phyloP scores from a whole-genome alignment of 2,797 vertebrate species.

The Carcharodon carcharias region DNA sequence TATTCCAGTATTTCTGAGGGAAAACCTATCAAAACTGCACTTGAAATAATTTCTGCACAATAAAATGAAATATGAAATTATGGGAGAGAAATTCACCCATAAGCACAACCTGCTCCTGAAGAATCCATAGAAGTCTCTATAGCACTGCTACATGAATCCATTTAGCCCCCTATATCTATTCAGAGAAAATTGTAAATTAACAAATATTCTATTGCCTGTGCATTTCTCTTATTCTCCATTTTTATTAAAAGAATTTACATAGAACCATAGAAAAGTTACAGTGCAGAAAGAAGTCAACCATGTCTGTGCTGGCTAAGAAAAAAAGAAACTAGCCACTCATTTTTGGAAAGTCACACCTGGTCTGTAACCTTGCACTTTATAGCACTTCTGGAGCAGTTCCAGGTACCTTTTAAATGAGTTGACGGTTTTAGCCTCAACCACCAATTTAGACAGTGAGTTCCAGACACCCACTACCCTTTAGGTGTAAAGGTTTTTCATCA shows the following conservation, averaged over 20 bases:
- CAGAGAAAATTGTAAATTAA: background rate
- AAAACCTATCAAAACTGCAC: background rate
- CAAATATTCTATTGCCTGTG: background rate
- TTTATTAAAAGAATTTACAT: no score
- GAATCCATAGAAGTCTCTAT: background rate
- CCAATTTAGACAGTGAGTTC: no score
- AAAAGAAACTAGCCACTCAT: no score
- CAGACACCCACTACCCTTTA: no score
- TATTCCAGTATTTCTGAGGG: background rate
- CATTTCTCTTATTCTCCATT: background rate
- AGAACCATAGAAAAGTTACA: background rate
- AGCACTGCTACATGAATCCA: background rate
- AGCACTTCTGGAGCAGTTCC: no score
- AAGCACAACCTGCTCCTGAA: background rate
- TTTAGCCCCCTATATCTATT: background rate
- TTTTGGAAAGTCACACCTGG: no score
- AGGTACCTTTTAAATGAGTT: no score
- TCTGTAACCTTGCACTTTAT: no score
- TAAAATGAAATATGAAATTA: background rate
- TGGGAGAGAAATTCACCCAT: background rate
- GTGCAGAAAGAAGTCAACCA: no score
- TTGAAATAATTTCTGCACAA: background rate
- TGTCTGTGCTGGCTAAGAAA: no score
- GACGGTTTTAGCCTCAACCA: no score
- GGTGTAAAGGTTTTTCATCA: no score